Evolutionary conservation across 2,113 vertebrate genomes (phyloP).

Genomic region (Cavia aperea): DNA sequence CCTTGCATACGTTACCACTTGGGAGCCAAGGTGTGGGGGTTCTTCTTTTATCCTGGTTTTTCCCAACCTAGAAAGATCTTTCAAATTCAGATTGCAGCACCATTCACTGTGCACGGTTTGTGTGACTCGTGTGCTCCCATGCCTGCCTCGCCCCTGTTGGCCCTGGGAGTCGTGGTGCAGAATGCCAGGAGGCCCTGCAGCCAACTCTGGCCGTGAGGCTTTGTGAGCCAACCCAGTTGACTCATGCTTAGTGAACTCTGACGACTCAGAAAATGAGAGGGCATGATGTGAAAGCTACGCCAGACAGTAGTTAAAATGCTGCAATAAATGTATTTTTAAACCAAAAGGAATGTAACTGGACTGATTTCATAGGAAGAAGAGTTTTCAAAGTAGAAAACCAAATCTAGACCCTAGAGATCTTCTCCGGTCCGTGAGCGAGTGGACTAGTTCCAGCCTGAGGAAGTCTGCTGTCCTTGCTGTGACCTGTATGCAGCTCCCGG

Average conservation of each 20-base stretch:
- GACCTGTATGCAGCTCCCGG: background rate
- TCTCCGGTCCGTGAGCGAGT: background rate
- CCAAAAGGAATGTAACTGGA: background rate
- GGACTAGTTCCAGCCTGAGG: background rate
- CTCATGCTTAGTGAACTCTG: constrained; percentile 17
- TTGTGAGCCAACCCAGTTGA: background rate
- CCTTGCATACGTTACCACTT: constrained; percentile 31
- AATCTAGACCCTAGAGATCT: background rate
- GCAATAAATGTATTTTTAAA: background rate
- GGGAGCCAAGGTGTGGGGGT: background rate
- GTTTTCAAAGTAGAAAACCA: background rate
- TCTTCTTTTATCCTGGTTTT: constrained; percentile 62
- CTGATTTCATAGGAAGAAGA: constrained; percentile 11
- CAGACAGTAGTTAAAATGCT: background rate
- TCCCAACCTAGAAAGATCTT: constrained; percentile 62
- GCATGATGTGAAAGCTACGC: background rate
- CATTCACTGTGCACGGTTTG: constrained; percentile 65
- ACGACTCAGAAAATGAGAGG: constrained; percentile 10
- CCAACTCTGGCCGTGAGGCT: background rate
- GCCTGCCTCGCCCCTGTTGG: constrained; percentile 65
- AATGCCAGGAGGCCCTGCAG: background rate
- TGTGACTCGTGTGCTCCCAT: constrained; percentile 68
- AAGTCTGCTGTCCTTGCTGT: background rate
- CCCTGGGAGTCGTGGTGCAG: constrained; percentile 24
- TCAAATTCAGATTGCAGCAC: constrained; percentile 65